Percentiles rank a stretch among this genome's conserved stretches.
Evolutionary conservation across 2,113 vertebrate genomes (phyloP).

Genomic region (Corythaixoides concolor): DNA sequence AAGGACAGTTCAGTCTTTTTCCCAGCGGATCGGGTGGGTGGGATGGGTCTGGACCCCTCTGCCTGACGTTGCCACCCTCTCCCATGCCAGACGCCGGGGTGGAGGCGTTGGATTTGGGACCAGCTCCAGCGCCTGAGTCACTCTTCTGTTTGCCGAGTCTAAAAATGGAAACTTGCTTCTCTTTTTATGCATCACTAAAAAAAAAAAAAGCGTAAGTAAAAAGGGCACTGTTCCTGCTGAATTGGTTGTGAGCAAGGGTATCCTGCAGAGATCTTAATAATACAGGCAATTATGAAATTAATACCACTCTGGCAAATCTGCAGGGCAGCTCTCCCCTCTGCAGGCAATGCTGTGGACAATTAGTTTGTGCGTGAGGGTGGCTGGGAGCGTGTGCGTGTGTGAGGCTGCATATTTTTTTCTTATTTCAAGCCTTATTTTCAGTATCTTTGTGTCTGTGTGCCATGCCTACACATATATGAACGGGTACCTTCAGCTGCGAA

Average conservation of each 20-base stretch:
- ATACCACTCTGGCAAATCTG: slow-evolving; percentile 17
- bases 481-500: background rate
- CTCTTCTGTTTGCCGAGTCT: background rate
- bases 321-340: background rate
- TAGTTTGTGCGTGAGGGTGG: background rate
- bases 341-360: background rate
- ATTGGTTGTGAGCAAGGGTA: background rate
- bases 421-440: background rate
- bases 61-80: background rate
- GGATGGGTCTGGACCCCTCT: background rate
- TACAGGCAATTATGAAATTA: slow-evolving; percentile 51
- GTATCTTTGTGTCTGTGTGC: background rate
- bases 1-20: background rate
- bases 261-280: slow-evolving; percentile 55
- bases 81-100: background rate
- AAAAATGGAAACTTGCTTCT: background rate
- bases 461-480: background rate
- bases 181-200: background rate
- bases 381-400: background rate
- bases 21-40: background rate
- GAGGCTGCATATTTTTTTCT: background rate
- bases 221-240: background rate
- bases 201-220: background rate
- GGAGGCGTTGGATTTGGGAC: background rate
- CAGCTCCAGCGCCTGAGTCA: background rate